Percentiles rank a stretch among this genome's conserved stretches.
Conservation (phyloP, 92 coral and sea anemone species). For the Umimayanthus kanabou region DNA sequence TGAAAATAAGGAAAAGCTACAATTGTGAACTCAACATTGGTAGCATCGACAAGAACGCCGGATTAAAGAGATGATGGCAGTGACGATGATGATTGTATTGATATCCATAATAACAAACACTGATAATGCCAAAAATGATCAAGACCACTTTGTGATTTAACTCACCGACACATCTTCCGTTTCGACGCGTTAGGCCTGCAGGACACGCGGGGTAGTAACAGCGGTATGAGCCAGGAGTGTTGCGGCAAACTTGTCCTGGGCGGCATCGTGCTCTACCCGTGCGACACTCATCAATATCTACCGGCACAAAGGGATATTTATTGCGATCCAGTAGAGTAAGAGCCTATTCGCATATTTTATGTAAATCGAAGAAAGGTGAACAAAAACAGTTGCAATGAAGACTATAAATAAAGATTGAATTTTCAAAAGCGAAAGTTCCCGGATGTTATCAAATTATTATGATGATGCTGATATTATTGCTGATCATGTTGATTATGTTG, state of each 20-base stretch:
- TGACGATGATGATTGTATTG: neutral
- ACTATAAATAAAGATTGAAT: too few relatives aligned
- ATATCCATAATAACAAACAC: neutral
- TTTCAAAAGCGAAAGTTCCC: too few relatives aligned
- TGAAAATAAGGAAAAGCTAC: too few relatives aligned
- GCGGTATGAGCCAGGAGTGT: conserved; percentile 1
- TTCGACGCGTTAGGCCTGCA: neutral
- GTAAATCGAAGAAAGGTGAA: neutral
- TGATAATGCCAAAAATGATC: neutral
- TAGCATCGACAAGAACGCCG: too few relatives aligned
- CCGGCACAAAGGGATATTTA: neutral
- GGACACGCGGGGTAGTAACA: conserved; percentile 23
- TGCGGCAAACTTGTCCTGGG: neutral
- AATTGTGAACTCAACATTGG: too few relatives aligned
- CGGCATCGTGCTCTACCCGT: conserved; percentile 2
- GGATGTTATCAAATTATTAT: neutral
- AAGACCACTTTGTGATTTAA: neutral
- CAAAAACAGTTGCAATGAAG: neutral
- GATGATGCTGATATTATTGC: neutral
- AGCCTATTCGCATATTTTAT: neutral
- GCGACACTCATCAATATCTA: conserved; percentile 29
- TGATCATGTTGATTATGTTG: neutral
- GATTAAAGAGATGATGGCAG: neutral
- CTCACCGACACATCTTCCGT: conserved; percentile 3
- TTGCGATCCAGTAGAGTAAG: neutral